Evolutionary conservation across 2,113 vertebrate genomes (phyloP).

Genomic region (Cyphomyrus discorhynchus): DNA sequence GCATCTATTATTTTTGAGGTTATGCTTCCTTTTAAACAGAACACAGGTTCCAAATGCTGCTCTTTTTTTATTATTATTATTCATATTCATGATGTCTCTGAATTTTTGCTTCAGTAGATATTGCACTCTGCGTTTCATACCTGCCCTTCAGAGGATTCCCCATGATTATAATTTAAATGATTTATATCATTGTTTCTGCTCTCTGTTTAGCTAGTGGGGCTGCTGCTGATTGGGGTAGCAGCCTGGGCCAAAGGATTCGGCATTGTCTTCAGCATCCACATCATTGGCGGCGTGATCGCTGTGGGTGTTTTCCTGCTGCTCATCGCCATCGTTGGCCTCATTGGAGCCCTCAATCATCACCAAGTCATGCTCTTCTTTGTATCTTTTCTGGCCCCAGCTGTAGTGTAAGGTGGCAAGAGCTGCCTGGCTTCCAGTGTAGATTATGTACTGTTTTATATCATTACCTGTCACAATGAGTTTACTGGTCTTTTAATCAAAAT

Average conservation of each 20-base stretch:
- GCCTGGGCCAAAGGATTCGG: conserved; percentile 84
- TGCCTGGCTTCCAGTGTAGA: not conserved
- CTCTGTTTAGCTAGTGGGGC: conserved; percentile 71
- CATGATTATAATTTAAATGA: not conserved
- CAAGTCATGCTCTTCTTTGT: conserved; percentile 93
- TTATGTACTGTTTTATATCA: not conserved
- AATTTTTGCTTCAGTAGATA: not conserved
- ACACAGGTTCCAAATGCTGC: not conserved
- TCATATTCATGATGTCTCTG: not conserved
- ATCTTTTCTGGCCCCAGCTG: conserved; percentile 58
- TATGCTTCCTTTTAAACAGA: not conserved
- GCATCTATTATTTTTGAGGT: not conserved
- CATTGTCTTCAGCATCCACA: conserved; percentile 81
- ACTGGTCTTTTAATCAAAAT: conserved; percentile 14
- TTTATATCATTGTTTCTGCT: not conserved
- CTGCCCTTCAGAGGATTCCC: not conserved
- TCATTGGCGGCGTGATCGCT: conserved; percentile 82
- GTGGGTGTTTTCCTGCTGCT: conserved; percentile 85
- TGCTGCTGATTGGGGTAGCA: conserved; percentile 82
- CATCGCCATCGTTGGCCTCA: conserved; percentile 77
- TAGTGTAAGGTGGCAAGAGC: not conserved
- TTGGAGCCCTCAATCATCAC: conserved; percentile 81
- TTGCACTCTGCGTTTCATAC: not conserved
- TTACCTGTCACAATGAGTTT: not conserved
- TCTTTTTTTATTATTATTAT: not conserved